Evolutionary conservation across 2,888 invertebrate species (phyloP), one percentile per base, ranked within the genome.

Genomic region (Limnephilus rhombicus): DNA sequence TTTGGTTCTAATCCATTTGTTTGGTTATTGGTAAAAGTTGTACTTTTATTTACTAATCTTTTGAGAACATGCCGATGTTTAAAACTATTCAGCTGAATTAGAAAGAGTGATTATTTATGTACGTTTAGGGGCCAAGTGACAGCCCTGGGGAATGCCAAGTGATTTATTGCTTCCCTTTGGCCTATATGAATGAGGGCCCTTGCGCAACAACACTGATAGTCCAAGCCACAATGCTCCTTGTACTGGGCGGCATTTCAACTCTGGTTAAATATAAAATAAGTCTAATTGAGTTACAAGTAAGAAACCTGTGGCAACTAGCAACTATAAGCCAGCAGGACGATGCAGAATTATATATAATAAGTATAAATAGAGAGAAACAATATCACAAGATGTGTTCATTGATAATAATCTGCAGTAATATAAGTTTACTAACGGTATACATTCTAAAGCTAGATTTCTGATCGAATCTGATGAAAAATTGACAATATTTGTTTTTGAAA

Each of bases 141-240:
- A 86, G 45, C 95, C 95, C 95, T 90, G 90, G 24, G 24, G 82
- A 31, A 81, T 13, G 29, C 95, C 95, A 95, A 96, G 95, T 96
- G 96, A 96, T 96, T 96, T 96, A 96, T 95, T 95, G 95, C 96
- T 96, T 96, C 96, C 96, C 95, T 95, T 96, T 96, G 96, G 95
- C 96, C 96, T 95, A 95, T 96, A 96, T 96, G 96, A 96, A 96
- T 96, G 96, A 96, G 96, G 96, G 96, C 95, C 31, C 95, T 92
- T 89, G 85, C 89, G 80, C 92, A 91, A 92, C 87, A 41, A 49
- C 31, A 53, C 87, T 87, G 87, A 87, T 87, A 87, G 53, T 31
- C 87, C 49, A 87, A 49, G 34, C 31, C 31, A 87, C 87, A 87
- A 31, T 87, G 34, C 82, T 85, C 37, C 85, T 85, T 87, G 86